Evolutionary conservation across 1,140 invertebrate species (phyloP).

Genomic region (Campoletis sonorensis): DNA sequence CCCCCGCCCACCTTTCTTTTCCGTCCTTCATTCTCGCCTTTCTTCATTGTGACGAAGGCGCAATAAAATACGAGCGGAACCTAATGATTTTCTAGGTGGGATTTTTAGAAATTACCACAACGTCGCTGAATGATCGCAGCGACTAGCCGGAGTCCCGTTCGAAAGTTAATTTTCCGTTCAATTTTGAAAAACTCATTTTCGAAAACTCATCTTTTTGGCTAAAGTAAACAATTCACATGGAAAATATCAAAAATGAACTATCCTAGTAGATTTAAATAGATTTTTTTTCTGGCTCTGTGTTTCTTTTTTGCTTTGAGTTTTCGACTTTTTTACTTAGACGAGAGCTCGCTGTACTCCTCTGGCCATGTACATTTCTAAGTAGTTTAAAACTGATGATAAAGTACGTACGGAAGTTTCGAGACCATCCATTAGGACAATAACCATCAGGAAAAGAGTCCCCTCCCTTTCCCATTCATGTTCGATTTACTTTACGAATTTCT

Average conservation of each 20-base stretch:
- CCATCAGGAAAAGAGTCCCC: not conserved
- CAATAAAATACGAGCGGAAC: not conserved
- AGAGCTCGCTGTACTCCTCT: not conserved
- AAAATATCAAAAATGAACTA: too few relatives aligned
- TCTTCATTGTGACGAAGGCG: not conserved
- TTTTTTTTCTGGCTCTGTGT: too few relatives aligned
- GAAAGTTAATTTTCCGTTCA: too few relatives aligned
- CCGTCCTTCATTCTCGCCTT: not conserved
- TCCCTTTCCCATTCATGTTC: too few relatives aligned
- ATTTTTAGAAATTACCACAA: not conserved
- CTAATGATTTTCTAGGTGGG: not conserved
- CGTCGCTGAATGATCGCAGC: too few relatives aligned
- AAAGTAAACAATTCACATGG: too few relatives aligned
- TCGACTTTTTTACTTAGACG: not conserved
- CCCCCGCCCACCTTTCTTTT: not conserved
- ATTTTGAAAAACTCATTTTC: too few relatives aligned
- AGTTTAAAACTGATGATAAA: not conserved
- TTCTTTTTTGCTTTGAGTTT: too few relatives aligned
- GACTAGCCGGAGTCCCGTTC: too few relatives aligned
- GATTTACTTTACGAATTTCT: too few relatives aligned
- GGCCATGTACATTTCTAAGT: not conserved
- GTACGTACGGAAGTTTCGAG: not conserved
- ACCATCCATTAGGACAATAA: not conserved
- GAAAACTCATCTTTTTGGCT: too few relatives aligned
- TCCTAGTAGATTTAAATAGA: too few relatives aligned